Evolutionary conservation across 1,140 invertebrate genomes (phyloP).

Genomic region (Zaprionus capensis): DNA sequence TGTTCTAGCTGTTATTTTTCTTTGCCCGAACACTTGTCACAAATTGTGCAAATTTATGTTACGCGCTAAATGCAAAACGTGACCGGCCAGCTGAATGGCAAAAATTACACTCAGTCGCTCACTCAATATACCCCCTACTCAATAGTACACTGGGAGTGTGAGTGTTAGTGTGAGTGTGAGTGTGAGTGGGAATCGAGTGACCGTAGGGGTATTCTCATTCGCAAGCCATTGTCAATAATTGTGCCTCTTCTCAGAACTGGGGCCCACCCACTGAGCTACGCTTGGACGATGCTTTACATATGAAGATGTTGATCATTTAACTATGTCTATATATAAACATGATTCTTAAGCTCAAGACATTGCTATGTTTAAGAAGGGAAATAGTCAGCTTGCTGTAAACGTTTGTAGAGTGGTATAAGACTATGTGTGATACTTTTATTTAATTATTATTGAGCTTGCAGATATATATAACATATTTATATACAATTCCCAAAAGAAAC

Average conservation of each 20-base stretch:
- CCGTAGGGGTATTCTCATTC: slow-evolving; percentile 4
- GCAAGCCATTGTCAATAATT: slow-evolving; percentile 64
- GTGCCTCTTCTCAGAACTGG: slow-evolving; percentile 60
- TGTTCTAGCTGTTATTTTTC: slow-evolving; percentile 16
- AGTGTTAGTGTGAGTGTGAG: slow-evolving; percentile 2
- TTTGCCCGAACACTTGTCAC: slow-evolving; percentile 71
- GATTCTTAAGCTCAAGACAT: neutral
- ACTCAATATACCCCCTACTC: neutral
- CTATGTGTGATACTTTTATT: too few species aligned
- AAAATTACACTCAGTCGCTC: slow-evolving; percentile 58
- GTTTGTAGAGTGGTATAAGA: too few species aligned
- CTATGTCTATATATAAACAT: neutral
- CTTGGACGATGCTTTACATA: neutral
- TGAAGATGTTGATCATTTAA: neutral
- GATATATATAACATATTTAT: too few species aligned
- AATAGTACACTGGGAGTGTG: neutral
- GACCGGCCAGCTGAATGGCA: slow-evolving; percentile 79
- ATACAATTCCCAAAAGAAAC: too few species aligned
- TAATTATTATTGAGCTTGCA: too few species aligned
- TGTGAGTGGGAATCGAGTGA: slow-evolving; percentile 8
- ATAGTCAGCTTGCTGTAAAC: too few species aligned
- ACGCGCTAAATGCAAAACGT: slow-evolving; percentile 81
- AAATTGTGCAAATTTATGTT: slow-evolving; percentile 82
- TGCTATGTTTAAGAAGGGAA: neutral
- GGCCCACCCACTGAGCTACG: slow-evolving; percentile 63